Evolutionary conservation across 1,140 invertebrate species (phyloP).

Genomic region (Vollenhovia emeryi): DNA sequence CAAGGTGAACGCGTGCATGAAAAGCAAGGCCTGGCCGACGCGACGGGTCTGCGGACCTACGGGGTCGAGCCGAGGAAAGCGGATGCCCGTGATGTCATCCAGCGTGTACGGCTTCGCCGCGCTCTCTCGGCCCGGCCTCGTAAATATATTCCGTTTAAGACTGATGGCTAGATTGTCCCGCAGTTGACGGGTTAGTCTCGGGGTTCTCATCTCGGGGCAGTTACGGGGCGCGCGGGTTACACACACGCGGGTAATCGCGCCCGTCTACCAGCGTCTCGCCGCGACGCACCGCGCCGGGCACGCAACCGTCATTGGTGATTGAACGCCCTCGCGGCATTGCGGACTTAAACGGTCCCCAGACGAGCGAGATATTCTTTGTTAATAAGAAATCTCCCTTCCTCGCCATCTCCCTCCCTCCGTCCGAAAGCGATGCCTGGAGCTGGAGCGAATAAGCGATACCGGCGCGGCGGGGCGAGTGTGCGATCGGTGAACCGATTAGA

Average conservation of each 20-base stretch:
- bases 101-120: not conserved
- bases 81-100: slow-evolving; percentile 52
- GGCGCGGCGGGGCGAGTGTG: not conserved
- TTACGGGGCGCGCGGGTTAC: slow-evolving; percentile 61
- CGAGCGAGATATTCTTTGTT: slow-evolving; percentile 35
- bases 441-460: not conserved
- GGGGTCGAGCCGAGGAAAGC: slow-evolving; percentile 20
- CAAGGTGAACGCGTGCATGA: not conserved
- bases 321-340: slow-evolving; percentile 51
- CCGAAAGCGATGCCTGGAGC: not conserved
- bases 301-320: slow-evolving; percentile 52
- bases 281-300: slow-evolving; percentile 7
- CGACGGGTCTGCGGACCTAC: too few species aligned
- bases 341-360: slow-evolving; percentile 45
- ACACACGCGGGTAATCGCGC: slow-evolving; percentile 43
- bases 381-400: not conserved
- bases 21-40: slow-evolving; percentile 13
- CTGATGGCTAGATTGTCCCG: slow-evolving; percentile 74
- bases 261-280: slow-evolving; percentile 8
- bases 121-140: slow-evolving; percentile 46
- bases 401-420: not conserved
- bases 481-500: not conserved
- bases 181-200: slow-evolving; percentile 67
- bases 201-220: slow-evolving; percentile 66
- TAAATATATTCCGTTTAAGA: slow-evolving; percentile 76